Percentiles rank a stretch among this genome's conserved stretches.
Conservation (phyloP, 2,113 vertebrate species). For the Anthoscopus minutus region DNA sequence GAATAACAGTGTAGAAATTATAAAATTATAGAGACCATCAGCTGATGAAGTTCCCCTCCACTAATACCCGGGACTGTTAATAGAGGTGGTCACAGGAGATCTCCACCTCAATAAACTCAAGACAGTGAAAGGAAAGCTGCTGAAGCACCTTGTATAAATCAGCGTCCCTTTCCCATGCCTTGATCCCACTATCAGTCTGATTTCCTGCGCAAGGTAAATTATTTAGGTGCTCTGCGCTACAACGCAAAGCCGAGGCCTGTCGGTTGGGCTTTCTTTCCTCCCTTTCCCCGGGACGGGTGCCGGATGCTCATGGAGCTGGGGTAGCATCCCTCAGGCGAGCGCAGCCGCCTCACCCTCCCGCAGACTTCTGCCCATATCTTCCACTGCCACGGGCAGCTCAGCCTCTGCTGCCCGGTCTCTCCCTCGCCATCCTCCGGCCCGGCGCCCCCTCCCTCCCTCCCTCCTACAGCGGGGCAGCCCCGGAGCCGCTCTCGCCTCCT, state of each 20-base stretch:
- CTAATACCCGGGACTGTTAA: too few relatives aligned
- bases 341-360: not conserved
- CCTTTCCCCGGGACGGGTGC: too few relatives aligned
- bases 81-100: not conserved
- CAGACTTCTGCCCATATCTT: not conserved
- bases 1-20: not conserved
- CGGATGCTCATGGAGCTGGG: not conserved
- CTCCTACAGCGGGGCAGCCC: not conserved
- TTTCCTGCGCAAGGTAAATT: not conserved
- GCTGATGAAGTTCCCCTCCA: not conserved
- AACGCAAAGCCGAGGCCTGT: not conserved
- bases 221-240: not conserved
- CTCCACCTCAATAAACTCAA: not conserved
- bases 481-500: not conserved
- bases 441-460: not conserved
- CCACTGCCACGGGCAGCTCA: fast-evolving
- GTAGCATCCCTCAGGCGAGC: not conserved
- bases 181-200: not conserved
- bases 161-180: not conserved
- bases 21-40: not conserved
- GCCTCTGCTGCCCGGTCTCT: not conserved
- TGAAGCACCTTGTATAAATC: not conserved
- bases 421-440: not conserved
- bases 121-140: not conserved
- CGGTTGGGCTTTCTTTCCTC: not conserved